Percentiles rank a stretch among this genome's conserved stretches.
Conservation (phyloP, 2,888 invertebrate species). For the Nephrotoma flavescens region DNA sequence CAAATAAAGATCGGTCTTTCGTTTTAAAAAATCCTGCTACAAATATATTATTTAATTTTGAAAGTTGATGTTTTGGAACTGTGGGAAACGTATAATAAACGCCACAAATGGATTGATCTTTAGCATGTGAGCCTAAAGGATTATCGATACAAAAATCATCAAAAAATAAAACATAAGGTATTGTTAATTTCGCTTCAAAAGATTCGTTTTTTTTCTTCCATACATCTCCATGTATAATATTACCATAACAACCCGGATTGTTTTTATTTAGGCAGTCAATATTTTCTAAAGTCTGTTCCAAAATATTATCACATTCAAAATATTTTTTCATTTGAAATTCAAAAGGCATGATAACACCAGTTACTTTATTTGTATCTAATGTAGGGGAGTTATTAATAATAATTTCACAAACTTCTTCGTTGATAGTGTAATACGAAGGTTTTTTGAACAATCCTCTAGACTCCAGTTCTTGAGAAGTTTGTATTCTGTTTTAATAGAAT, state of each 20-base stretch:
- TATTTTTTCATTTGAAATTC: no score
- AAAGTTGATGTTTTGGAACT: no score
- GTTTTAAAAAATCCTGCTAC: no score
- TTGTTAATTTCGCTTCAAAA: neutral
- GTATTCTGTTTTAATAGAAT: neutral
- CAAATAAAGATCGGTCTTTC: no score
- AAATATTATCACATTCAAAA: neutral
- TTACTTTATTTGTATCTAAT: constrained; percentile 8
- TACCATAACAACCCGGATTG: neutral
- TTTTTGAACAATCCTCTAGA: constrained; percentile 9
- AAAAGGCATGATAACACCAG: no score
- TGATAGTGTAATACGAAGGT: constrained; percentile 9
- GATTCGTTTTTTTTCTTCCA: neutral
- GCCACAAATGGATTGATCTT: neutral
- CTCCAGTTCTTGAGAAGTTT: neutral
- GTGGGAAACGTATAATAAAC: no score
- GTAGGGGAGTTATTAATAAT: constrained; percentile 9
- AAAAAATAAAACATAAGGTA: neutral
- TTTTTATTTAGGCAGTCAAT: neutral
- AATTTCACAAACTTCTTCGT: constrained; percentile 2
- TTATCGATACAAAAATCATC: neutral
- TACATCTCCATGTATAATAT: neutral
- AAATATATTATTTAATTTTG: no score
- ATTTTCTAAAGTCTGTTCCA: neutral
- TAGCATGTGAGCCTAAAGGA: neutral